Conservation (phyloP, 2,888 invertebrate species). For the Drosophila histrio region DNA sequence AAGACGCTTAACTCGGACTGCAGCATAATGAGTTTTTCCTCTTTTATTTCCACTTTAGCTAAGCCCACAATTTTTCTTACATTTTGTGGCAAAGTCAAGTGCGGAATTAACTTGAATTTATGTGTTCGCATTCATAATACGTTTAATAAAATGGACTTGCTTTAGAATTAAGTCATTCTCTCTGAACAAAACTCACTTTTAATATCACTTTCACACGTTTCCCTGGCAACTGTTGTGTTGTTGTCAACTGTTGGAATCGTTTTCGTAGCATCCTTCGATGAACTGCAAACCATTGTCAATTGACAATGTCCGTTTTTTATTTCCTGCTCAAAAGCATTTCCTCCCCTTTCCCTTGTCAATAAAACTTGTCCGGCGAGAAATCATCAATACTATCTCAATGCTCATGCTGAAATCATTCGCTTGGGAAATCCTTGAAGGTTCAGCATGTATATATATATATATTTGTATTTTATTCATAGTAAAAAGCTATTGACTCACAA, state of each 20-base stretch:
- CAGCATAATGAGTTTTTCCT: conserved; percentile 51
- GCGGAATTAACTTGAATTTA: conserved; percentile 11
- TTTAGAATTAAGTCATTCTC: conserved; percentile 20
- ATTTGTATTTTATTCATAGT: background rate
- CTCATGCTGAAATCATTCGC: background rate
- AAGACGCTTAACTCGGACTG: conserved; percentile 41
- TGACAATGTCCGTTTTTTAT: conserved; percentile 55
- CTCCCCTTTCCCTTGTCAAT: conserved; percentile 50
- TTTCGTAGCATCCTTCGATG: conserved; percentile 23
- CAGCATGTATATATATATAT: background rate
- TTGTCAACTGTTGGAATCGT: conserved; percentile 19
- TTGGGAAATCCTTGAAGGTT: background rate
- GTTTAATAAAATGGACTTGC: conserved; percentile 5
- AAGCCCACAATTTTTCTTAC: conserved; percentile 20
- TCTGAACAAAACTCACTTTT: background rate
- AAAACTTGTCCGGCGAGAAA: conserved; percentile 29
- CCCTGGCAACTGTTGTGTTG: conserved; percentile 14
- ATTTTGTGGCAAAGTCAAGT: background rate
- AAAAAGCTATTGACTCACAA: background rate
- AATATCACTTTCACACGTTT: background rate
- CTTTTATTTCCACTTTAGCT: conserved; percentile 29
- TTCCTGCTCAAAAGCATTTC: conserved; percentile 33
- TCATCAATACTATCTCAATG: conserved; percentile 6
- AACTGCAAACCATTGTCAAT: conserved; percentile 39
- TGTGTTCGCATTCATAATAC: conserved; percentile 20